Base-by-base conservation (phyloP, 2,113 vertebrate genomes). In the Anarrhichthys ocellatus region DNA sequence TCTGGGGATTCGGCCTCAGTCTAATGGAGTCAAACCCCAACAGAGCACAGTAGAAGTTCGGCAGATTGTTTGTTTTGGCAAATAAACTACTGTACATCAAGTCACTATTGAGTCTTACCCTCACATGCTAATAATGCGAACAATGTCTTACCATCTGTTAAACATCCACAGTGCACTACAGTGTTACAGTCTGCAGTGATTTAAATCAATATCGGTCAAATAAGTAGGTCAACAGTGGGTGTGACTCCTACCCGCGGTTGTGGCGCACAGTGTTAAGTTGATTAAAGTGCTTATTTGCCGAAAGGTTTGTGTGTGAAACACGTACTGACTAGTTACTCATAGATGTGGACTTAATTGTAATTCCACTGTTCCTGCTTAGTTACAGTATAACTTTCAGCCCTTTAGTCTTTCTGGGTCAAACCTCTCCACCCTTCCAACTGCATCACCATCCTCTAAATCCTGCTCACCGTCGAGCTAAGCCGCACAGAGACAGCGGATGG, bases 131-230 rank as follows among this genome's bases (percentile, higher is more conserved):
- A 38, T 34, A 52, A 15, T 62, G 5, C 22, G 27, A 10, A 22
- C 20, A n/a, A 52, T 59, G 20, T 70, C 77, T 79, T 70, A 10
- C 11, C 18, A 38, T 77, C 32, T 58, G 29, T 1, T 67, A 1
- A 76, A 64, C 48, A 73, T 40, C 9, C 38, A 75, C 11, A 11
- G 27, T 40, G 15, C 42, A 50, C 29, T 11, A 7, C 42, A 40
- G 32, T 40, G 17, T 81, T 58, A 3, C 24, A 40, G 27, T 67
- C 70, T 70, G 32, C 46, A 42, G 27, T 68, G 32, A 84, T 80
- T 87, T 77, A 24, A 78, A 76, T 82, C 83, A 84, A 76, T 84
- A 70, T 68, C 70, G 77, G 40, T 65, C 22, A 74, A 65, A 69
- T 65, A 80, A 80, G 15, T 79, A 73, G 80, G 83, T 84, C 71